These are phyloP conservation scores for Drosophila parabipectinata DNA, from an alignment of 1,140 invertebrate genomes.

Conservation along the genomic window DNA sequence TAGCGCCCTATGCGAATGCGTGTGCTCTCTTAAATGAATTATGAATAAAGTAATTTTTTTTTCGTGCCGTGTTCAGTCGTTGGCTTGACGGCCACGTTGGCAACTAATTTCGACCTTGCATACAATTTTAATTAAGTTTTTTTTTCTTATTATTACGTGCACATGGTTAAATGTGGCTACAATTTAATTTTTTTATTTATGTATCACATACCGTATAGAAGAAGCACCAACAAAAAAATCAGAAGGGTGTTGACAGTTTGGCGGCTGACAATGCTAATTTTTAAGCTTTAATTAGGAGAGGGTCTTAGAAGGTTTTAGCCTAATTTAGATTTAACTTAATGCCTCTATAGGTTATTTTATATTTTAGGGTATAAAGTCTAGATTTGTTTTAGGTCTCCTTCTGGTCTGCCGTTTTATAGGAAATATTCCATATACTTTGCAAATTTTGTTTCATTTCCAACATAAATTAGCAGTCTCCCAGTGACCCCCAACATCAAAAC, in stretches of 20 bases:
- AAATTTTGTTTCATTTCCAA: conserved; percentile 40
- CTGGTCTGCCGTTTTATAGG: conserved; percentile 26
- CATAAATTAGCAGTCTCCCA: conserved; percentile 53
- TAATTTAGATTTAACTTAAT: neutral
- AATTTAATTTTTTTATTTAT: conserved; percentile 18
- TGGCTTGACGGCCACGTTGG: conserved; percentile 72
- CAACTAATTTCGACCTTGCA: conserved; percentile 80
- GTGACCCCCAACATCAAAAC: conserved; percentile 40
- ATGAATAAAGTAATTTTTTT: conserved; percentile 71
- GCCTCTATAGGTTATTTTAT: conserved; percentile 22
- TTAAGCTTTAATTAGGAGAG: conserved; percentile 5
- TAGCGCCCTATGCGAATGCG: conserved; percentile 20
- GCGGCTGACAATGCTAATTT: conserved; percentile 37
- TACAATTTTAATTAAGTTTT: conserved; percentile 77
- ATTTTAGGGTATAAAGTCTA: neutral
- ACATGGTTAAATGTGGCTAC: conserved; percentile 16
- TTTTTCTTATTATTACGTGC: conserved; percentile 10
- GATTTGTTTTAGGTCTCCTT: too few relatives aligned
- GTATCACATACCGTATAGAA: conserved; percentile 18
- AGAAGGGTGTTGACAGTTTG: conserved; percentile 27
- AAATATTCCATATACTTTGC: neutral
- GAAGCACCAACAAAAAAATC: conserved; percentile 3
- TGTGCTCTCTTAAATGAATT: conserved; percentile 70
- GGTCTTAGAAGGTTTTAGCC: neutral
- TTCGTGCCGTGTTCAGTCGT: conserved; percentile 10